phyloP scores from a whole-genome alignment of 2,888 invertebrate species.

The Drosophila neonasuta region DNA sequence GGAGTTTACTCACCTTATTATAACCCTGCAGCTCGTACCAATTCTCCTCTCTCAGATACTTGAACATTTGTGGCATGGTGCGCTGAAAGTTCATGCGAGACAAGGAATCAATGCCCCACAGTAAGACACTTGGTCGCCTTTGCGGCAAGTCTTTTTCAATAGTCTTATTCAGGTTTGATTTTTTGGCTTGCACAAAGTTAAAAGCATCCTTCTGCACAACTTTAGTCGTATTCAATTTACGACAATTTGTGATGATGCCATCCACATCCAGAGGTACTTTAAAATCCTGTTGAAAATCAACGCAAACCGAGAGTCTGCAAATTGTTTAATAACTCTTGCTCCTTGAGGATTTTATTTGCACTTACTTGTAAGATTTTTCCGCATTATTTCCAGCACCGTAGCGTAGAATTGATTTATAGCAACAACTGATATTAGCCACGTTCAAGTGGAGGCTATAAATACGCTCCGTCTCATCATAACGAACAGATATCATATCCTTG shows the following conservation, averaged over 20 bases:
- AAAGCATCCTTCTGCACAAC: slow-evolving; percentile 82
- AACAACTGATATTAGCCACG: slow-evolving; percentile 66
- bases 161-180: background rate
- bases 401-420: slow-evolving; percentile 77
- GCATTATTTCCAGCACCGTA: slow-evolving; percentile 62
- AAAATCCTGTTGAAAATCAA: slow-evolving; percentile 64
- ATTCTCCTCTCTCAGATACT: slow-evolving; percentile 85
- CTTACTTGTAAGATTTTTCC: slow-evolving; percentile 74
- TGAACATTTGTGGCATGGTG: slow-evolving; percentile 87
- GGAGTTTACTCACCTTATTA: slow-evolving; percentile 83
- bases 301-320: slow-evolving; percentile 67
- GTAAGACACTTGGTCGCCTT: slow-evolving; percentile 85
- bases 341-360: background rate
- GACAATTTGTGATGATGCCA: slow-evolving; percentile 72
- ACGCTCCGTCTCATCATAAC: slow-evolving; percentile 55
- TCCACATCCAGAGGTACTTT: slow-evolving; percentile 66
- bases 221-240: slow-evolving; percentile 77
- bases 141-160: background rate
- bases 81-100: slow-evolving; percentile 90
- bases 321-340: background rate
- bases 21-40: slow-evolving; percentile 90
- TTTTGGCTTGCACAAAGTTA: slow-evolving; percentile 82
- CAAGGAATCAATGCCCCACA: slow-evolving; percentile 93
- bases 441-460: slow-evolving; percentile 69
- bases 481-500: slow-evolving; percentile 69